phyloP scores from a whole-genome alignment of 2,888 invertebrate genomes.

The Globia sparganii region DNA sequence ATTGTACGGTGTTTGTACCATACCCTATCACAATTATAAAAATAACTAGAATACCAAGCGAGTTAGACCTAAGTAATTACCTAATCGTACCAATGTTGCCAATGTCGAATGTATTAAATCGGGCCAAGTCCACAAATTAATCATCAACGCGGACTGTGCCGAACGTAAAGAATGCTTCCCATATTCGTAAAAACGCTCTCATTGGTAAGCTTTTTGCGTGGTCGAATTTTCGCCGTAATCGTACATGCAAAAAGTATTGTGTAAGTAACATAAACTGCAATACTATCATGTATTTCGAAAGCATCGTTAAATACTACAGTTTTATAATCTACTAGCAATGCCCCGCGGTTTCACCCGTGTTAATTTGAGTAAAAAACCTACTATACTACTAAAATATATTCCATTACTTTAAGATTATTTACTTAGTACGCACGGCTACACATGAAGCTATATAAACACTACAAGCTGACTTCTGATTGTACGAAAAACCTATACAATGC shows the following conservation, averaged over 20 bases:
- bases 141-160: constrained; percentile 48
- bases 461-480: no score
- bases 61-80: constrained; percentile 35
- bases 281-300: constrained; percentile 39
- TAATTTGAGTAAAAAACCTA: no score
- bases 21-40: constrained; percentile 21
- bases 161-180: constrained; percentile 46
- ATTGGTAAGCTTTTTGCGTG: constrained; percentile 37
- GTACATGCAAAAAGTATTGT: constrained; percentile 39
- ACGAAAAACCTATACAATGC: no score
- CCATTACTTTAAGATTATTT: no score
- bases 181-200: constrained; percentile 46
- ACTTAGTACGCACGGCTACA: no score
- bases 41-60: constrained; percentile 35
- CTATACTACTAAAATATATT: no score
- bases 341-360: no score
- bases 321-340: background rate
- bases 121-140: constrained; percentile 52
- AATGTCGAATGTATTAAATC: constrained; percentile 42
- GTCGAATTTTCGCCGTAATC: constrained; percentile 34
- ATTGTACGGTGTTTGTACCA: background rate
- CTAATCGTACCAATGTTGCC: constrained; percentile 46
- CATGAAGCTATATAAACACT: no score
- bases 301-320: constrained; percentile 10
- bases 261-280: constrained; percentile 38